These are phyloP conservation scores for Hoplias malabaricus DNA, from an alignment of 2,113 vertebrate species.

Conservation along the genomic window DNA sequence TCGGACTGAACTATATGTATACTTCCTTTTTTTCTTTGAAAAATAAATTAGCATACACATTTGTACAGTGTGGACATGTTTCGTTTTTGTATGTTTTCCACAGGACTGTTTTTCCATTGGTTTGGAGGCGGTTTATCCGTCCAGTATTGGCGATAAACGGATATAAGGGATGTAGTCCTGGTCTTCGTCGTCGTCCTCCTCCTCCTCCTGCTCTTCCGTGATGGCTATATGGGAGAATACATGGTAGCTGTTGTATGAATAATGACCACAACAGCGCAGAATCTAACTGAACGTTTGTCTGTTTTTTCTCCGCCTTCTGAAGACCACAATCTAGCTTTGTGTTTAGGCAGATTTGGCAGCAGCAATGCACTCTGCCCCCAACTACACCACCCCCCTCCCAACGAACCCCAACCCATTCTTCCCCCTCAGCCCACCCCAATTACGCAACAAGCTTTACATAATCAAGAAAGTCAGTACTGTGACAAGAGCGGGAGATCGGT, in stretches of 20 bases:
- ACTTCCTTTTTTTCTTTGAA: constrained; percentile 87
- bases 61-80: constrained; percentile 98
- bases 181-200: constrained; percentile 94
- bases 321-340: constrained; percentile 80
- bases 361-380: constrained; percentile 80
- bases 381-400: constrained; percentile 54
- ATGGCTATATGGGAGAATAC: constrained; percentile 99
- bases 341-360: constrained; percentile 78
- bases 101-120: constrained; percentile 82
- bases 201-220: constrained; percentile 95
- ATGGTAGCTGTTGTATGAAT: constrained; percentile 99
- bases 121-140: constrained; percentile 87
- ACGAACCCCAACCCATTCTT: too few species aligned
- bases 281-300: constrained; percentile 85
- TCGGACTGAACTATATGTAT: constrained; percentile 97
- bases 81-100: constrained; percentile 82
- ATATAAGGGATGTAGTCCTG: constrained; percentile 94
- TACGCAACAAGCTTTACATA: constrained; percentile 78
- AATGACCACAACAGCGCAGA: constrained; percentile 92
- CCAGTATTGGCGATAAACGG: constrained; percentile 96
- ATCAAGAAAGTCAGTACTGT: constrained; percentile 86
- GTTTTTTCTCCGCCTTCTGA: constrained; percentile 75
- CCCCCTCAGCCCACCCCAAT: constrained; percentile 76
- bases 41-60: constrained; percentile 99
- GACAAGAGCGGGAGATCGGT: constrained; percentile 73